phyloP scores from a whole-genome alignment of 2,113 vertebrate species.

The Sylvia atricapilla region DNA sequence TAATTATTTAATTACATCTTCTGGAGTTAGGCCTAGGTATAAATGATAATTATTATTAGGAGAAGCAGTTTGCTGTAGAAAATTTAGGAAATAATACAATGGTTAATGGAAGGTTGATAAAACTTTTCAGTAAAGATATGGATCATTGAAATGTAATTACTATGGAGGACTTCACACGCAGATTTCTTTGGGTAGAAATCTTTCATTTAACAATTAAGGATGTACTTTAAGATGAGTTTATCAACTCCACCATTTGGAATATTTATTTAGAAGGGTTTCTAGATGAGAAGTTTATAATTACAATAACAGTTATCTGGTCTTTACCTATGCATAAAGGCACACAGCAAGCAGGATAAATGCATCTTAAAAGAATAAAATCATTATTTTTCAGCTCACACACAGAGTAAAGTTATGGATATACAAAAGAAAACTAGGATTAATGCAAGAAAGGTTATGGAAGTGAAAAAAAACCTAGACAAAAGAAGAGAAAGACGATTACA shows the following conservation, averaged over 20 bases:
- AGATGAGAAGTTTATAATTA: neutral
- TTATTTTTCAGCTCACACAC: neutral
- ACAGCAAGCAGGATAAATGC: neutral
- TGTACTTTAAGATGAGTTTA: neutral
- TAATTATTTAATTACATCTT: neutral
- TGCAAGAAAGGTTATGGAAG: neutral
- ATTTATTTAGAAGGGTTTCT: neutral
- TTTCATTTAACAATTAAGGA: neutral
- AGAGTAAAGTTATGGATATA: neutral
- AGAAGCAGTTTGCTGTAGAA: neutral
- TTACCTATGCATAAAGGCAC: neutral
- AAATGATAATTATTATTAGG: neutral
- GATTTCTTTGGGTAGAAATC: neutral
- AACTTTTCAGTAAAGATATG: neutral
- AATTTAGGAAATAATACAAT: neutral
- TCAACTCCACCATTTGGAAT: neutral
- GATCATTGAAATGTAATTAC: neutral
- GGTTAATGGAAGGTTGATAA: neutral
- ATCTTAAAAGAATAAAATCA: neutral
- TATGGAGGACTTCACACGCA: neutral
- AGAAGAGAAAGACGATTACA: neutral
- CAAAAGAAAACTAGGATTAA: neutral
- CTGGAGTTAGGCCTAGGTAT: neutral
- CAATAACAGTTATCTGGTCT: neutral
- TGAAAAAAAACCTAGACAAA: neutral